Percentiles rank a stretch among this genome's conserved stretches.
phyloP scores from a whole-genome alignment of 2,888 invertebrate genomes.

The Crioceris asparagi region DNA sequence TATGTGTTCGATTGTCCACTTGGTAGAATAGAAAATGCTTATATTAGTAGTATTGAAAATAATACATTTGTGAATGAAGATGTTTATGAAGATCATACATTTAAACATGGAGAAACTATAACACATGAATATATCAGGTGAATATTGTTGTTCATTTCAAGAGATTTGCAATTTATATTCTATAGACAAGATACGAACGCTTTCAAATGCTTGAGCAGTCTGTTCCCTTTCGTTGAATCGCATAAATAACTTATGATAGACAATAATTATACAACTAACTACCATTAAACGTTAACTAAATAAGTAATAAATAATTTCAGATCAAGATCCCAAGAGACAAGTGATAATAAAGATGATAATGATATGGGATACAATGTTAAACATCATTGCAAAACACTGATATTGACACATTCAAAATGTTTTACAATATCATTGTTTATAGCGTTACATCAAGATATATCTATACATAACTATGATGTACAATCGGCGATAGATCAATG shows the following conservation, averaged over 20 bases:
- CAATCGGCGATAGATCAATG: slow-evolving; percentile 61
- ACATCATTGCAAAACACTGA: slow-evolving; percentile 48
- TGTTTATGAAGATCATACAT: slow-evolving; percentile 44
- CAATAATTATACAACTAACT: no score
- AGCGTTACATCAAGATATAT: slow-evolving; percentile 48
- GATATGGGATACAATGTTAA: slow-evolving; percentile 29
- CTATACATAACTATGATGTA: slow-evolving; percentile 51
- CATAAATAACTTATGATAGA: no score
- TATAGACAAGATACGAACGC: no score
- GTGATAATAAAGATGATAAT: slow-evolving; percentile 20
- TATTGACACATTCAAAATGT: slow-evolving; percentile 49
- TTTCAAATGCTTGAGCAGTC: no score
- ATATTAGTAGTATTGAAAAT: slow-evolving; percentile 30
- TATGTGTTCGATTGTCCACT: slow-evolving; percentile 60
- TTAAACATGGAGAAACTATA: slow-evolving; percentile 38
- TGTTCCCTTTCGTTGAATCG: no score
- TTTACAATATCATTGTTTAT: slow-evolving; percentile 52
- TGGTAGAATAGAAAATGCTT: slow-evolving; percentile 45
- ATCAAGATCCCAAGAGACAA: slow-evolving; percentile 40
- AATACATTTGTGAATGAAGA: slow-evolving; percentile 32
- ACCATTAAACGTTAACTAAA: no score
- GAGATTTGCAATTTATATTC: no score
- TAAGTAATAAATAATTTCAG: slow-evolving; percentile 20
- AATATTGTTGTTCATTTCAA: no score
- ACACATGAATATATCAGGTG: no score